phyloP scores from a whole-genome alignment of 2,113 vertebrate species.

The Phoxinus phoxinus region DNA sequence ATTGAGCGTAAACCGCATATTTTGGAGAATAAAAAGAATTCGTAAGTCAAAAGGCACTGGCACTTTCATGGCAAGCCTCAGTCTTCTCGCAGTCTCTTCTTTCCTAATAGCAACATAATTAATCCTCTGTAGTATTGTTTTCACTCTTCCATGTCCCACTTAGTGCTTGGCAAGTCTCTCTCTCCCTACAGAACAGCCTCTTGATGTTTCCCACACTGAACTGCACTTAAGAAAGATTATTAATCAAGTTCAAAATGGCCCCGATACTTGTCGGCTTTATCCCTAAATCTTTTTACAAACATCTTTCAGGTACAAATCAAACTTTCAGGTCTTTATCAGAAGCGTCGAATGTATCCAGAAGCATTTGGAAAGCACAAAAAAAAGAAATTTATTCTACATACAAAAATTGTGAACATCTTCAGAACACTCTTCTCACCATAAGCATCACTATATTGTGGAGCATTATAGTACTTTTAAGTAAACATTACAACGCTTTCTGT shows the following conservation, averaged over 20 bases:
- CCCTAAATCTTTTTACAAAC: neutral
- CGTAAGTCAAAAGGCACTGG: conserved; percentile 60
- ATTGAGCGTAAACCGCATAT: conserved; percentile 77
- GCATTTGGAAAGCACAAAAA: conserved; percentile 43
- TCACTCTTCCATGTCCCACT: conserved; percentile 76
- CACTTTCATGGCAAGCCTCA: conserved; percentile 75
- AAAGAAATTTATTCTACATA: conserved; percentile 49
- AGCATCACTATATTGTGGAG: conserved; percentile 3
- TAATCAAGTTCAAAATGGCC: conserved; percentile 31
- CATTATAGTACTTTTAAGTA: conserved; percentile 8
- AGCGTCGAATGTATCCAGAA: neutral
- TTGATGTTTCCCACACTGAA: conserved; percentile 42
- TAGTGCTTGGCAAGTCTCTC: conserved; percentile 50
- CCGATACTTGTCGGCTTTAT: neutral
- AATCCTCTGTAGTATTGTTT: conserved; percentile 82
- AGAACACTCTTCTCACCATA: neutral
- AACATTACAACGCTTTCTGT: neutral
- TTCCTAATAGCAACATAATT: conserved; percentile 80
- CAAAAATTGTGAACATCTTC: conserved; percentile 27
- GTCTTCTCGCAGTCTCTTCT: conserved; percentile 70
- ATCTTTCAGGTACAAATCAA: conserved; percentile 19
- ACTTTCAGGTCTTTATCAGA: neutral
- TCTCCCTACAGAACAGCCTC: conserved; percentile 26
- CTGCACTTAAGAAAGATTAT: conserved; percentile 37
- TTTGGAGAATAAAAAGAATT: conserved; percentile 72